Base-by-base conservation (phyloP, 2,797 vertebrate genomes). In the Onychomys arenicola region DNA sequence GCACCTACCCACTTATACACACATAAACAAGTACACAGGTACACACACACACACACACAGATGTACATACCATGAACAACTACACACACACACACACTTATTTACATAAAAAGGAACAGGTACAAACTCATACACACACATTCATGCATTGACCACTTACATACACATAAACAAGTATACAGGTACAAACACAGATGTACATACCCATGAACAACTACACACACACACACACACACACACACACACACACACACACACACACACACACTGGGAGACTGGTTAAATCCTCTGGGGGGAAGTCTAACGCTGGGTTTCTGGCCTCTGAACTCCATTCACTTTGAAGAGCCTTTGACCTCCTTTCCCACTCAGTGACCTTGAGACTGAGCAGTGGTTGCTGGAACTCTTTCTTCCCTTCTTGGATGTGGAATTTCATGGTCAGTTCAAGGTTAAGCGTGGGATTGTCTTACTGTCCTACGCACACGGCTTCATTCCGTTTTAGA, bases 371-470 rank as follows among this genome's bases (percentile, higher is more conserved):
- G 94, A 88, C 6, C 81, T 95, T 59, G 46, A 55, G 55, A 14
- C 46, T n/a, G 32, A 32, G 84, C 43, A 25, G 46, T 25, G 17
- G 34, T 87, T 59, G 52, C 77, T 59, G 0, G 5, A 80, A 76
- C 23, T 46, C 55, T 76, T 93, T 21, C 57, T 78, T 94, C 73
- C 55, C 5, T 34, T 40, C 65, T 71, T 82, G 27, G 69, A 49
- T 40, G n/a, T 52, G 63, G 88, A 86, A 49, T 86, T 78, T 86
- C 89, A 91, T 0, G 2, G 75, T 89, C 94, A 67, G 29, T 71
- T 49, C 71, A 91, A 94, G 80, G 94, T 46, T 40, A 46, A n/a
- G 14, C 55, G 40, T 17, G 29, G 86, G 89, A 65, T 97, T 93
- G 34, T 63, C 25, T 97, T 96, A 73, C 95, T 8, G 40, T 16